Conservation (phyloP, 2,888 invertebrate species). For the Pasiphila rectangulata region DNA sequence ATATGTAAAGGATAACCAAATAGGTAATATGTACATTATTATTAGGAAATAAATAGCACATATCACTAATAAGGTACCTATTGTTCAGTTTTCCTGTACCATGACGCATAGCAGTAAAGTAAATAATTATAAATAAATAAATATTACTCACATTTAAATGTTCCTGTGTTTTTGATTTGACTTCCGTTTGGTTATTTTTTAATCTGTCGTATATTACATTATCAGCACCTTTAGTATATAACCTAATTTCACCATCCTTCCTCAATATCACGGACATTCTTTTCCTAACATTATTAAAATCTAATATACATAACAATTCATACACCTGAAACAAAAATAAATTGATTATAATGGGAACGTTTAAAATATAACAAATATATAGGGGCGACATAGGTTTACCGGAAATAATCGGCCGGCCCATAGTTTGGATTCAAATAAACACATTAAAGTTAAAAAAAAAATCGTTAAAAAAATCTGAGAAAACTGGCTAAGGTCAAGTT, state of each 20-base stretch:
- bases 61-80: no score
- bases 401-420: no score
- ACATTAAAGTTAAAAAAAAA: no score
- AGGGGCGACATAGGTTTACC: no score
- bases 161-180: slow-evolving; percentile 92
- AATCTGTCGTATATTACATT: slow-evolving; percentile 98
- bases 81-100: no score
- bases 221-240: slow-evolving; percentile 99
- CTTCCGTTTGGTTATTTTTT: slow-evolving; percentile 86
- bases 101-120: no score
- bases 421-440: no score
- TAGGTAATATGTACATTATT: no score
- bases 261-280: slow-evolving; percentile 98
- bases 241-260: slow-evolving; percentile 89
- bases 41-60: no score
- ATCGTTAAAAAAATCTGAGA: no score
- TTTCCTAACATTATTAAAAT: slow-evolving; percentile 99
- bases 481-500: no score
- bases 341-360: not conserved
- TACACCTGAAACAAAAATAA: slow-evolving; percentile 85
- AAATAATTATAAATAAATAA: not conserved
- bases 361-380: not conserved
- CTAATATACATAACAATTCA: slow-evolving; percentile 97
- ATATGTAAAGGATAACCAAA: no score
- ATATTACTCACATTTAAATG: slow-evolving; percentile 91